Base-by-base conservation (phyloP, 2,797 vertebrate genomes). In the Enteromius trimaculatus region DNA sequence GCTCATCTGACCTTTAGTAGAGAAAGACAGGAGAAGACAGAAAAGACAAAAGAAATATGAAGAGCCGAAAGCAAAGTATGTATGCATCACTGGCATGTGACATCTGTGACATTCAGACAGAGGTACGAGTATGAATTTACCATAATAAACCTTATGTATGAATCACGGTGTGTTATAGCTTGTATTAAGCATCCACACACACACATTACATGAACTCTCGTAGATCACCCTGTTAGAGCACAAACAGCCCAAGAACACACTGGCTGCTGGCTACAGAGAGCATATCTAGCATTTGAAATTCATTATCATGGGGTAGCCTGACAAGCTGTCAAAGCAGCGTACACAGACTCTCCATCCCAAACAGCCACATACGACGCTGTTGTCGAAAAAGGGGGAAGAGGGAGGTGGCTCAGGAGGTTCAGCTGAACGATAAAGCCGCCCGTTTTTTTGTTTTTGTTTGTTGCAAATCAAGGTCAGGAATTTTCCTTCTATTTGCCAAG, bases 251-350 rank as follows among this genome's bases (percentile, higher is more conserved):
- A 69, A 64, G 60, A 80, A 82, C 84, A 82, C 86, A 83, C 42
- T 69, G 70, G 49, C 80, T 84, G 62, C 83, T 71, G 81, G 88
- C 88, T 91, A 87, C 88, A 85, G 70, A 90, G 89, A 92, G 82
- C 90, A 83, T 84, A 83, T 58, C 79, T 75, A 77, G 64, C 75
- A 58, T 87, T 86, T 92, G 91, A 93, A 92, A 92, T 91, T 87
- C 90, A 92, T 93, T 90, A 91, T 86, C 87, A 89, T 88, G 91
- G 88, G 92, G 89, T 88, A 81, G 86, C 89, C 84, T 89, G 91
- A 93, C 92, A 92, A 90, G 92, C 91, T 91, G 92, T 91, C 90
- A 92, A 87, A 69, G 47, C 86, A 86, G 10, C 74, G 80, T 65
- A 82, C 37, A 64, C 60, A 81, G 39, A 72, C 60, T 79, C 88